Evolutionary conservation across 2,797 vertebrate species (phyloP).

Genomic region (Tadarida brasiliensis): DNA sequence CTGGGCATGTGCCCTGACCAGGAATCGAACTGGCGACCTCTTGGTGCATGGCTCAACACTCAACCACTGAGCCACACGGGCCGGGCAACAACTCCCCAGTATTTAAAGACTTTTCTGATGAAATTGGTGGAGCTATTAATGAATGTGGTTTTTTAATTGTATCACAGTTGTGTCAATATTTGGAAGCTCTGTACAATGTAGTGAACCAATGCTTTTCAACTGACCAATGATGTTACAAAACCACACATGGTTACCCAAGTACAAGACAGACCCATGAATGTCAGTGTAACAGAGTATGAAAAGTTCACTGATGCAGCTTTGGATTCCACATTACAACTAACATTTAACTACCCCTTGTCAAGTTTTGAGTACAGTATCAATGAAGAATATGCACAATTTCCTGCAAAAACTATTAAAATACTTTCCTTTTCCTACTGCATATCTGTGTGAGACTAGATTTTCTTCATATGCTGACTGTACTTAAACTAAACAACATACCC

Average conservation of each 20-base stretch:
- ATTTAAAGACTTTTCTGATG: constrained; percentile 20
- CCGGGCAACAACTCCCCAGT: no score
- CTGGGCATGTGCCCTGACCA: no score
- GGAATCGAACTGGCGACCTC: no score
- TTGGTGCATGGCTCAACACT: no score
- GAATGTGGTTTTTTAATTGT: background rate
- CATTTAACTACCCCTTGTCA: background rate
- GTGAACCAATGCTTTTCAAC: constrained; percentile 39
- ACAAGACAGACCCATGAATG: background rate
- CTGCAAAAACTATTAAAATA: background rate
- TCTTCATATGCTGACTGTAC: background rate
- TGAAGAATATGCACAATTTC: background rate
- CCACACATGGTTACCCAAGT: background rate
- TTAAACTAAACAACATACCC: background rate
- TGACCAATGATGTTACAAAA: background rate
- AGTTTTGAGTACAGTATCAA: background rate
- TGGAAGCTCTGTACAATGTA: background rate
- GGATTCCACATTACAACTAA: background rate
- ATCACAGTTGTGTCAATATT: constrained; percentile 24
- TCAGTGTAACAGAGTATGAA: background rate
- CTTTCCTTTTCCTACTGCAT: background rate
- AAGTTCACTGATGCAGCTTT: background rate
- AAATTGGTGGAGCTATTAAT: background rate
- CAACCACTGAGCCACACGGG: no score
- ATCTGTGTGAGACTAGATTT: background rate